Evolutionary conservation across 35 echinoderm and acorn worm species (phyloP).

Genomic region (Chiridota heheva): DNA sequence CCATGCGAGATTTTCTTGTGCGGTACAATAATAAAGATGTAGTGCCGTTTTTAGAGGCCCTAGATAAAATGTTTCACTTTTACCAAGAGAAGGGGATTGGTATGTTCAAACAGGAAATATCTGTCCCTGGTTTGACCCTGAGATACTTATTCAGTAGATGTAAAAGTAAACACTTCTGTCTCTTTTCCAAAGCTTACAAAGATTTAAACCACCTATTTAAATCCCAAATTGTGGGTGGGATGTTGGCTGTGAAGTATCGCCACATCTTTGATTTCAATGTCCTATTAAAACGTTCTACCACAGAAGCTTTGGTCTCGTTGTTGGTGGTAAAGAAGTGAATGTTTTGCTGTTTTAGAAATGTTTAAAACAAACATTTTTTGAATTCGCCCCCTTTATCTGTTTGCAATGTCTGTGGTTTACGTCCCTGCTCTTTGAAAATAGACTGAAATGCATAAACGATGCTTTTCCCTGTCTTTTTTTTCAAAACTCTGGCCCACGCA

Average conservation of each 20-base stretch:
- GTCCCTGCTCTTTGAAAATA: conserved; percentile 30
- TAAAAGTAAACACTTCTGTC: neutral
- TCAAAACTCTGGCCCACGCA: conserved; percentile 58
- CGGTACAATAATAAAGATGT: conserved; percentile 70
- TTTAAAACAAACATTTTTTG: conserved; percentile 45
- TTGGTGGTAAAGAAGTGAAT: conserved; percentile 72
- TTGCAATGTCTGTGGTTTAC: conserved; percentile 49
- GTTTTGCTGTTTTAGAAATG: conserved; percentile 19
- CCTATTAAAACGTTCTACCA: conserved; percentile 68
- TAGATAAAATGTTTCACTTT: conserved; percentile 58
- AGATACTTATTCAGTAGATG: conserved; percentile 33
- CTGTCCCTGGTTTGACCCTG: conserved; percentile 50
- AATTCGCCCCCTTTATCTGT: conserved; percentile 62
- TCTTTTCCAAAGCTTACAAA: conserved; percentile 41
- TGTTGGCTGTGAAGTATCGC: conserved; percentile 40
- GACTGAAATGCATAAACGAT: conserved; percentile 31
- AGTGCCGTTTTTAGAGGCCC: conserved; percentile 34
- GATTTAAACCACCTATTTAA: conserved; percentile 44
- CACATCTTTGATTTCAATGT: conserved; percentile 63
- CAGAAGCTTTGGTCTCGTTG: conserved; percentile 72
- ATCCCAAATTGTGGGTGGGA: conserved; percentile 3
- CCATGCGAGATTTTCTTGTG: conserved; percentile 39
- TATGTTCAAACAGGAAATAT: conserved; percentile 61
- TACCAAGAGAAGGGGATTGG: conserved; percentile 42
- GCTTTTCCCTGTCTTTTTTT: conserved; percentile 34